A percentile compares a stretch with the other conserved stretches of the same genome.
Evolutionary conservation across 2,888 invertebrate species (phyloP).

Genomic region (Scaptomyza cyrtandrae): DNA sequence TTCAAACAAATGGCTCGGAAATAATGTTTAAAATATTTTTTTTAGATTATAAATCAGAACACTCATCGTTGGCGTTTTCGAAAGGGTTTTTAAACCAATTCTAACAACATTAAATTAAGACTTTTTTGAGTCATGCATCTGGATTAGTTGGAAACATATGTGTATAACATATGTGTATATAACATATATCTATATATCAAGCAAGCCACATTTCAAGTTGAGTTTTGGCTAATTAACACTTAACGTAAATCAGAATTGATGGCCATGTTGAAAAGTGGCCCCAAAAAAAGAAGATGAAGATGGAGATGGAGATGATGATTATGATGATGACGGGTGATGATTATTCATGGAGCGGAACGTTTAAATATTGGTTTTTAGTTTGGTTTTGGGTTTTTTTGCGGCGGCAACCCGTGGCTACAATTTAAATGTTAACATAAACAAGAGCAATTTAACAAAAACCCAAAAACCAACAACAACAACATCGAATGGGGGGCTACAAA

Average conservation of each 20-base stretch:
- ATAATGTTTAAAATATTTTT: too few relatives aligned
- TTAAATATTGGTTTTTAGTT: constrained; percentile 80
- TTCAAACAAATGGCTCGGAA: too few relatives aligned
- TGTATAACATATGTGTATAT: not conserved
- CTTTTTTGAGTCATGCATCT: constrained; percentile 14
- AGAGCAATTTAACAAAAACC: constrained; percentile 78
- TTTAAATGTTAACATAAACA: constrained; percentile 83
- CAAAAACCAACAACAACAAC: not conserved
- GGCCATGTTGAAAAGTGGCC: constrained; percentile 76
- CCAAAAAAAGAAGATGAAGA: constrained; percentile 46
- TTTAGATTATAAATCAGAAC: not conserved
- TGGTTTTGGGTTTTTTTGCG: constrained; percentile 16
- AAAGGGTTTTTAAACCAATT: constrained; percentile 1
- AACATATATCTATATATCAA: too few relatives aligned
- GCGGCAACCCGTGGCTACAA: constrained; percentile 79
- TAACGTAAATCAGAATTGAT: constrained; percentile 79
- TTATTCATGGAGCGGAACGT: constrained; percentile 77
- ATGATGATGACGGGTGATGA: constrained; percentile 68
- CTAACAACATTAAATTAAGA: not conserved
- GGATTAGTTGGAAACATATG: constrained; percentile 5
- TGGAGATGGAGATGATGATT: constrained; percentile 56
- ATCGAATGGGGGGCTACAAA: too few relatives aligned
- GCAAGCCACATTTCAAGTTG: constrained; percentile 40
- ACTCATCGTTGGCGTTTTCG: not conserved
- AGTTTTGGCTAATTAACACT: constrained; percentile 77